Percentiles rank a stretch among this genome's conserved stretches.
These are phyloP conservation scores for Lycocorax pyrrhopterus DNA, from an alignment of 2,113 vertebrate species.

Conservation along the genomic window DNA sequence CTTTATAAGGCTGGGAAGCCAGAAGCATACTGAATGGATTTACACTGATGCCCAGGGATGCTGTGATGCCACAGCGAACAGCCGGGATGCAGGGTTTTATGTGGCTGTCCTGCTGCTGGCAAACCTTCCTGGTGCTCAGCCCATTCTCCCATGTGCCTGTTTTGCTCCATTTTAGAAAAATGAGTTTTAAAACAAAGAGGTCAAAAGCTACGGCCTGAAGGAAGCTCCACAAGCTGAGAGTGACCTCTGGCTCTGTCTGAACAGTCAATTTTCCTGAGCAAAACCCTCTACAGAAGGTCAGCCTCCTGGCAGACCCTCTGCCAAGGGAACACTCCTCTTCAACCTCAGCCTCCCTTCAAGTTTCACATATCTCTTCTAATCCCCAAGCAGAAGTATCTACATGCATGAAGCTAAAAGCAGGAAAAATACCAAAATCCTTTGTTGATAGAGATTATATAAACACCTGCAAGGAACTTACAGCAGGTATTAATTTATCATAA, in stretches of 20 bases:
- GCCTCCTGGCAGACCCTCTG: not conserved
- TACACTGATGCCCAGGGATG: not conserved
- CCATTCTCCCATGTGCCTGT: not conserved
- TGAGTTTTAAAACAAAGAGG: not conserved
- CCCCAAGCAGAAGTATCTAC: not conserved
- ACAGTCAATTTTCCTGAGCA: not conserved
- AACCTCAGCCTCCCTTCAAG: not conserved
- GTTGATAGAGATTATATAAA: not conserved
- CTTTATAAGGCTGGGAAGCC: not conserved
- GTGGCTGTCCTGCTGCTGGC: constrained; percentile 16
- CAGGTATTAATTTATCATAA: not conserved
- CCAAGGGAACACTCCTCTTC: not conserved
- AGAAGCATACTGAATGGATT: constrained; percentile 48
- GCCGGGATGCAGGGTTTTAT: not conserved
- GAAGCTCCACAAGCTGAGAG: not conserved
- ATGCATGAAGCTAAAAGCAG: not conserved
- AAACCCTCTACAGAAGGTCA: not conserved
- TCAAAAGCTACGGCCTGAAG: not conserved
- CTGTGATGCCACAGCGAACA: not conserved
- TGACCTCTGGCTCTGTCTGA: not conserved
- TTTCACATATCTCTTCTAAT: not conserved
- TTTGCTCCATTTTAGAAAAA: constrained; percentile 36
- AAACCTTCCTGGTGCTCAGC: constrained; percentile 16
- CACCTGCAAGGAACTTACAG: not conserved
- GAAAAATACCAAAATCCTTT: not conserved